Evolutionary conservation across 1,140 invertebrate species (phyloP), one percentile per base, ranked within the genome.

Genomic region (Euglossa dilemma): DNA sequence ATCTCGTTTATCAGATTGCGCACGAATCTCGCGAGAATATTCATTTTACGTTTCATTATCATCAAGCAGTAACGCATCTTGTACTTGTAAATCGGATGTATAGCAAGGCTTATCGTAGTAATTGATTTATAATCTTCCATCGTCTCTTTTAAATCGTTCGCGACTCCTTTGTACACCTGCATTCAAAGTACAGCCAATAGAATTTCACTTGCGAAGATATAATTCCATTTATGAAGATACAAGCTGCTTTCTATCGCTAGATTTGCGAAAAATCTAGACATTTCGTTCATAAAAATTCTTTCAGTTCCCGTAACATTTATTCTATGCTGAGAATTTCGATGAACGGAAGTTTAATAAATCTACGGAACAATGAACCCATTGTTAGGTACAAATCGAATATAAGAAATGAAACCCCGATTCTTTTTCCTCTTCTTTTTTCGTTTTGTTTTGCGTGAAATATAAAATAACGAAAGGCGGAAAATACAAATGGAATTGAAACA

Each of bases 1-100:
- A 91, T 90, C 16, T 87, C 80, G 36, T 80, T 87, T 57, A 93
- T 91, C 11, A 93, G 61, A 80, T 88, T 84, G 18, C 85, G 70
- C 5, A n/a, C 83, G 20, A 91, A 87, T 54, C 90, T 91, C 3
- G 87, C 87, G 6, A 92, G 71, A 0, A 91, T 78, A n/a, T 92
- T 93, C 45, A 92, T 14, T 50, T 86, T 87, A 3, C 81, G 84
- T 28, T 90, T 90, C 11, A 92, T 85, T 28, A 52, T 75, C 6
- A 45, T 81, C 20, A 59, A 89, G 18, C 90, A 76, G 56, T 91
- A 54, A n/a, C 89, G 23, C 16, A 91, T 77, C 80, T 92, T 93
- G 50, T 90, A 89, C 56, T 86, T 87, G 59, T 90, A 92, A 76
- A 93, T 82, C 12, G 71, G 63, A 80, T 91, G 88, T 6, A 28